A percentile compares a stretch with the other conserved stretches of the same genome.
These are phyloP conservation scores for Eilema depressum DNA, from an alignment of 2,888 invertebrate genomes.

Conservation along the genomic window DNA sequence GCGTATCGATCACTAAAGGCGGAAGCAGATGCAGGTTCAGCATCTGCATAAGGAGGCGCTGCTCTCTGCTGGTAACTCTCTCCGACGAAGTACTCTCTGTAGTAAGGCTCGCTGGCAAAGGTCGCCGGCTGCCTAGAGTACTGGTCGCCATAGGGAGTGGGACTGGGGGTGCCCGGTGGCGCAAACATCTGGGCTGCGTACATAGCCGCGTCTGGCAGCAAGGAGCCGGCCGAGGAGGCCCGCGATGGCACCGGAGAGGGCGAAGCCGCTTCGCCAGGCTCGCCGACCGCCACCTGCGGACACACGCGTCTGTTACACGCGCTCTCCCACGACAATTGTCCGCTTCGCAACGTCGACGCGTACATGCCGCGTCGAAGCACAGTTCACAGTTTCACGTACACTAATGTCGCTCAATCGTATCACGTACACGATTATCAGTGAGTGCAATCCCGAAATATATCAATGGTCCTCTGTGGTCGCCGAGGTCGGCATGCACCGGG, in stretches of 20 bases:
- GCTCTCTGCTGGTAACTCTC: slow-evolving; percentile 88
- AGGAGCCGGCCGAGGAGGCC: slow-evolving; percentile 85
- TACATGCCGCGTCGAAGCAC: slow-evolving; percentile 84
- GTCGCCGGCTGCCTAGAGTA: slow-evolving; percentile 85
- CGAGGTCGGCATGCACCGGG: slow-evolving; percentile 86
- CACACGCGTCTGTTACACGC: slow-evolving; percentile 89
- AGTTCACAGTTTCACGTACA: slow-evolving; percentile 85
- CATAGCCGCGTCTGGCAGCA: slow-evolving; percentile 89
- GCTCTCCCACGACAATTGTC: slow-evolving; percentile 87
- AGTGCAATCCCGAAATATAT: slow-evolving; percentile 61
- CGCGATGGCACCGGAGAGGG: slow-evolving; percentile 89
- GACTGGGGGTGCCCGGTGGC: slow-evolving; percentile 89
- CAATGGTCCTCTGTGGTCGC: slow-evolving; percentile 76
- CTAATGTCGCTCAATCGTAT: slow-evolving; percentile 69
- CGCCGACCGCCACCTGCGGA: slow-evolving; percentile 87
- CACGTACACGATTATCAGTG: slow-evolving; percentile 75
- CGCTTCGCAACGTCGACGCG: slow-evolving; percentile 88
- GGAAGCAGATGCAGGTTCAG: slow-evolving; percentile 87
- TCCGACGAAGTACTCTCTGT: slow-evolving; percentile 92
- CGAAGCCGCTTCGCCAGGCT: slow-evolving; percentile 88
- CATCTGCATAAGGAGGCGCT: slow-evolving; percentile 86
- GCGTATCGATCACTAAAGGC: slow-evolving; percentile 91
- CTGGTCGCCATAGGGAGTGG: slow-evolving; percentile 87
- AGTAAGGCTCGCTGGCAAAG: slow-evolving; percentile 92
- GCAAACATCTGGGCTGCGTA: slow-evolving; percentile 91